Conservation (phyloP, 64 coral and sea anemone genomes). For the Montipora efflorescens region DNA sequence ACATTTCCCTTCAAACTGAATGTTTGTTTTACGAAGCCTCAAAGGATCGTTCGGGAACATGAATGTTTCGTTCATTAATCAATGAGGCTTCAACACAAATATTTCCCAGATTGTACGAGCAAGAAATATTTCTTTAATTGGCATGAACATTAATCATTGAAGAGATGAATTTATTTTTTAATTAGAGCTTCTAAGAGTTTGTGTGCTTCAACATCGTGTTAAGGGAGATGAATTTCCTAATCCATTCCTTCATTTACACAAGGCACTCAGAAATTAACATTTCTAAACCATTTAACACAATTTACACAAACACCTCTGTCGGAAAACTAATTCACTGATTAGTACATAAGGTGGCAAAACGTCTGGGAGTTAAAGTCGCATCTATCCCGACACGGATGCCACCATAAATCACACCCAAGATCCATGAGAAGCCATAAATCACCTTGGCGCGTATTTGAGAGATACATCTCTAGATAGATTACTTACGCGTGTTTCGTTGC, state of each 20-base stretch:
- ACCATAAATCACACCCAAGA: slow-evolving; percentile 16
- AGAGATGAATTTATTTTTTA: slow-evolving; percentile 1
- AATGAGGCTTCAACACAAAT: background rate
- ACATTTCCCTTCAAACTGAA: background rate
- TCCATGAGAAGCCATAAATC: background rate
- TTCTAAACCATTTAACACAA: slow-evolving; percentile 1
- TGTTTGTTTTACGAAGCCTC: background rate
- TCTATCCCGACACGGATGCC: slow-evolving; percentile 24
- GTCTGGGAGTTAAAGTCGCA: slow-evolving; percentile 13
- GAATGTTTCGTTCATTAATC: background rate
- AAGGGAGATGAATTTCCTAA: slow-evolving; percentile 24
- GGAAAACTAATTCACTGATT: slow-evolving; percentile 32
- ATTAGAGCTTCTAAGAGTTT: slow-evolving; percentile 32
- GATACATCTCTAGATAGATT: background rate
- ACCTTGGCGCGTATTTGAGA: background rate
- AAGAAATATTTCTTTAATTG: slow-evolving; percentile 1
- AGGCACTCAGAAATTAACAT: background rate
- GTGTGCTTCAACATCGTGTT: slow-evolving; percentile 32
- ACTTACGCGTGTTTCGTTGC: background rate
- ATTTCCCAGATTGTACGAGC: background rate
- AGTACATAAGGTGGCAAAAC: slow-evolving; percentile 27
- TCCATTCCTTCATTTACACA: slow-evolving; percentile 32
- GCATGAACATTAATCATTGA: slow-evolving; percentile 5
- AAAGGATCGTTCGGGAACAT: background rate
- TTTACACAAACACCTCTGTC: slow-evolving; percentile 14